A percentile compares a stretch with the other conserved stretches of the same genome.
Conservation (phyloP, 1,140 invertebrate species). For the Diorhabda carinulata region DNA sequence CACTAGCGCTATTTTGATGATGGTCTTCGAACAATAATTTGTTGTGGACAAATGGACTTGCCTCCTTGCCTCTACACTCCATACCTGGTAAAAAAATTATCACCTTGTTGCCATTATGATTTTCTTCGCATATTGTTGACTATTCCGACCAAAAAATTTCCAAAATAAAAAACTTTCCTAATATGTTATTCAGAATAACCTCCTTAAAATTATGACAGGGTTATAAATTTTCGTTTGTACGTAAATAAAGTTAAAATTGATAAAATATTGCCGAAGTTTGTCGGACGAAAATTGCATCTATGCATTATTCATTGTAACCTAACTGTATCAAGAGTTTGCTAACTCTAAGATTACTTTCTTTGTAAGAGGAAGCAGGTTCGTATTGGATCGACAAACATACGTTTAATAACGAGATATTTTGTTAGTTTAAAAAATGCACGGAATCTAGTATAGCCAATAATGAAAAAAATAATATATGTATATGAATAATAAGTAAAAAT, state of each 20-base stretch:
- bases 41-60: no score
- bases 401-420: no score
- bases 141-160: not conserved
- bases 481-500: no score
- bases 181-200: constrained; percentile 18
- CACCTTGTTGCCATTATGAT: no score
- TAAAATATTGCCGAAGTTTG: constrained; percentile 51
- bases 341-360: constrained; percentile 34
- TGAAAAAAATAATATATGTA: no score
- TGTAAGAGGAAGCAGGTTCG: constrained; percentile 19
- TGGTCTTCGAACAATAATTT: no score
- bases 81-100: no score
- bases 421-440: no score
- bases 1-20: no score
- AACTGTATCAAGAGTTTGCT: constrained; percentile 48
- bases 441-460: no score
- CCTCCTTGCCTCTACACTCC: no score
- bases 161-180: not conserved
- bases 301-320: constrained; percentile 50
- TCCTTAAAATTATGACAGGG: constrained; percentile 43
- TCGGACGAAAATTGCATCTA: constrained; percentile 50
- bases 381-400: not conserved
- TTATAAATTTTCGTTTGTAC: constrained; percentile 51
- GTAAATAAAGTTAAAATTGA: constrained; percentile 51
- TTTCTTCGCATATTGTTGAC: no score